phyloP scores from a whole-genome alignment of 2,113 vertebrate species.

The Dermatemys mawii region DNA sequence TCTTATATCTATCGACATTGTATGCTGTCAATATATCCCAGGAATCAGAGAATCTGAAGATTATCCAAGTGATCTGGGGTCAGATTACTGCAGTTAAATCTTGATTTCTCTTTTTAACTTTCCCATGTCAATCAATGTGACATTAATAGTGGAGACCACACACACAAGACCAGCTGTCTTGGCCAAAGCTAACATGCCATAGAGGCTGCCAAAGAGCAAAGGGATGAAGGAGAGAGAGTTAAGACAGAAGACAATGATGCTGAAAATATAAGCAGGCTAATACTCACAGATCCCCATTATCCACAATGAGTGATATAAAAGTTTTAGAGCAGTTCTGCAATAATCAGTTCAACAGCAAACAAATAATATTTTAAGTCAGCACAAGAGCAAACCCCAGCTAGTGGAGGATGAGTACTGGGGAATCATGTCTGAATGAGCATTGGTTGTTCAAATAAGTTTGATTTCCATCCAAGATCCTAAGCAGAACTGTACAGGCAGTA shows the following conservation, averaged over 20 bases:
- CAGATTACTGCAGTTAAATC: neutral
- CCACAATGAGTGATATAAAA: neutral
- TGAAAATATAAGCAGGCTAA: neutral
- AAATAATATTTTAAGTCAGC: neutral
- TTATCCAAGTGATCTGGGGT: neutral
- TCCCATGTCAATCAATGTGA: neutral
- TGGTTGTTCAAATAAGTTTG: neutral
- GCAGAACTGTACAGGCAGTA: neutral
- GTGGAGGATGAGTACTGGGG: neutral
- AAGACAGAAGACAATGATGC: neutral
- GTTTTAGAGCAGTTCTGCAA: neutral
- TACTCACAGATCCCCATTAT: neutral
- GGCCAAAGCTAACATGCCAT: neutral
- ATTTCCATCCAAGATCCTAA: neutral
- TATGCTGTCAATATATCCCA: neutral
- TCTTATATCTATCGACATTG: neutral
- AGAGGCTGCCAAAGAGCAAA: neutral
- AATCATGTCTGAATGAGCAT: neutral
- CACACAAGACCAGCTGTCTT: neutral
- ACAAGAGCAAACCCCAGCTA: constrained; percentile 3
- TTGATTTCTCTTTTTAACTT: neutral
- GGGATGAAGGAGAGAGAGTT: neutral
- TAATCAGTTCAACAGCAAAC: neutral
- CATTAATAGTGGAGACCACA: neutral
- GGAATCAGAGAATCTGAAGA: neutral